Conservation (phyloP, 2,888 invertebrate species). For the Polyommatus icarus region DNA sequence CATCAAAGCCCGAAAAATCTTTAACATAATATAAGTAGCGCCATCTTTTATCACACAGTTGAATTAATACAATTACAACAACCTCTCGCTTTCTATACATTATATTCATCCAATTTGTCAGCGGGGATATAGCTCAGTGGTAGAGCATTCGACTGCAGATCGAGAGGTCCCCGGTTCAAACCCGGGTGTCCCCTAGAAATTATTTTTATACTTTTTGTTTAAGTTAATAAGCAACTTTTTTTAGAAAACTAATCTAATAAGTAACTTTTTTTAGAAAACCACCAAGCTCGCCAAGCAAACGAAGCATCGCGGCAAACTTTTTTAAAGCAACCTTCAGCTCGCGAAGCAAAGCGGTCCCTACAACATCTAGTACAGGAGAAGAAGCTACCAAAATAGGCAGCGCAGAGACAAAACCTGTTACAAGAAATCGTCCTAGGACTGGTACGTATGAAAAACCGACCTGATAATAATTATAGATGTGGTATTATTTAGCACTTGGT, state of each 20-base stretch:
- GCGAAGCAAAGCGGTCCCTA: slow-evolving; percentile 68
- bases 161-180: slow-evolving; percentile 80
- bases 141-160: slow-evolving; percentile 80
- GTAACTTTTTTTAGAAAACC: slow-evolving; percentile 49
- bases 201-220: slow-evolving; percentile 45
- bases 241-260: slow-evolving; percentile 49
- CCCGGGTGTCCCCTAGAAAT: slow-evolving; percentile 72
- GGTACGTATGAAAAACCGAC: slow-evolving; percentile 49
- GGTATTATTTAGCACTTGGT: neutral
- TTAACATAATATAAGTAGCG: slow-evolving; percentile 44
- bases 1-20: neutral
- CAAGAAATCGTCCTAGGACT: slow-evolving; percentile 72
- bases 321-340: slow-evolving; percentile 75
- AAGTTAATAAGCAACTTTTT: slow-evolving; percentile 28
- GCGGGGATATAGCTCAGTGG: slow-evolving; percentile 78
- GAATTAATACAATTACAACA: slow-evolving; percentile 36
- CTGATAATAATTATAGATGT: neutral
- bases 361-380: slow-evolving; percentile 52
- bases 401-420: slow-evolving; percentile 75
- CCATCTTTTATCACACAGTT: slow-evolving; percentile 51
- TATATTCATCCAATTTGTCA: slow-evolving; percentile 34
- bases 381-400: slow-evolving; percentile 76
- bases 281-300: slow-evolving; percentile 46
- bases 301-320: slow-evolving; percentile 67
- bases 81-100: neutral